Evolutionary conservation across 2,797 vertebrate species (phyloP).

Genomic region (Linurgus olivaceus): DNA sequence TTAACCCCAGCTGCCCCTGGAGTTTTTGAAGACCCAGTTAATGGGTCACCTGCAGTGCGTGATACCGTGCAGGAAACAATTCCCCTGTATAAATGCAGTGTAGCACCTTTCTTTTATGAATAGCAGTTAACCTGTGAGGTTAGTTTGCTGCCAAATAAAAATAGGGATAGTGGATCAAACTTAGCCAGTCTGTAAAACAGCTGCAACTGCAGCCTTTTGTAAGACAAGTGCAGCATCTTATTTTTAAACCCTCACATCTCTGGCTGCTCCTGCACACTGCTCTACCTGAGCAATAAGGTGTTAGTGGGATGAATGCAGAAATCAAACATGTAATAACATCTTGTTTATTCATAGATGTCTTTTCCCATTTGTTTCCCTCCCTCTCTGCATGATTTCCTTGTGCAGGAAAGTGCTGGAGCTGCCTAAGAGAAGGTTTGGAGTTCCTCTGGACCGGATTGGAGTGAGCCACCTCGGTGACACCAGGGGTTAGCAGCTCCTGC

Average conservation of each 20-base stretch:
- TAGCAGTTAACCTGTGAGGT: background rate
- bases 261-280: background rate
- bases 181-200: background rate
- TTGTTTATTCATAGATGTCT: background rate
- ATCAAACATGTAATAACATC: background rate
- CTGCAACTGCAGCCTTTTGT: background rate
- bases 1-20: background rate
- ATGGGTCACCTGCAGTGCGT: background rate
- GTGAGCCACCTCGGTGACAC: slow-evolving; percentile 78
- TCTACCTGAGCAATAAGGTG: background rate
- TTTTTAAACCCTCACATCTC: background rate
- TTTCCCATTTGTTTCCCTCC: background rate
- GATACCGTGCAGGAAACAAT: background rate
- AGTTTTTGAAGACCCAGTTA: background rate
- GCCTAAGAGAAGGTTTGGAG: slow-evolving; percentile 79
- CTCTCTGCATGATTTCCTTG: background rate
- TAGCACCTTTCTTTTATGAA: background rate
- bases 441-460: slow-evolving; percentile 88
- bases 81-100: background rate
- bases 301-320: background rate
- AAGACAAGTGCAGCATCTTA: background rate
- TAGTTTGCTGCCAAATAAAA: background rate
- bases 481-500: slow-evolving; percentile 77
- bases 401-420: slow-evolving; percentile 80
- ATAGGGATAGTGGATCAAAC: background rate